Evolutionary conservation across 1,140 invertebrate species (phyloP).

Genomic region (Stenopsyche tienmushanensis): DNA sequence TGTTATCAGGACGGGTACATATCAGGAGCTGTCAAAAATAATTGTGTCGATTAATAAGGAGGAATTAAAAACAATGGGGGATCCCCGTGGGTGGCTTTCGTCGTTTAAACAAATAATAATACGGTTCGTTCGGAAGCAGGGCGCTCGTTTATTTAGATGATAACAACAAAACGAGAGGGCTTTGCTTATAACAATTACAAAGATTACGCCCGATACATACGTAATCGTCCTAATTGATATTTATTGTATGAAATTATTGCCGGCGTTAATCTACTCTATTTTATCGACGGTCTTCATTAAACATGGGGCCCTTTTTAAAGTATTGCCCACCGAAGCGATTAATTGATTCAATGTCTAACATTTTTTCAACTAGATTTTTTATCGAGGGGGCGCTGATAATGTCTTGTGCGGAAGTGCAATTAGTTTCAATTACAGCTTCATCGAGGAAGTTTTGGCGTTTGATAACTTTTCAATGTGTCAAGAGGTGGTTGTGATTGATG

Average conservation of each 20-base stretch:
- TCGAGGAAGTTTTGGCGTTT: no score
- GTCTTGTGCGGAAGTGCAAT: background rate
- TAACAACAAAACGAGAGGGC: background rate
- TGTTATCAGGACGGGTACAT: conserved; percentile 18
- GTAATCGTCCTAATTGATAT: background rate
- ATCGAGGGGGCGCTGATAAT: background rate
- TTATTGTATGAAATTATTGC: background rate
- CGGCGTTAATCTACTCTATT: background rate
- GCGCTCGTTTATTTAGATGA: background rate
- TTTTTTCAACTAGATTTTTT: background rate
- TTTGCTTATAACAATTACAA: background rate
- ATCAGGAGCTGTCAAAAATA: conserved; percentile 39
- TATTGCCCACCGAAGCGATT: background rate
- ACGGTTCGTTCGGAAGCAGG: background rate
- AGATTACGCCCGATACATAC: background rate
- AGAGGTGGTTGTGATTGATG: background rate
- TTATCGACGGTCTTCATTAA: background rate
- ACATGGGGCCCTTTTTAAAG: no score
- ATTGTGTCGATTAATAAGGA: conserved; percentile 38
- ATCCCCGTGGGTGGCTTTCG: conserved; percentile 14
- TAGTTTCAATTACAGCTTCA: no score
- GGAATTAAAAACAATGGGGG: conserved; percentile 42
- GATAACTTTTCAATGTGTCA: background rate
- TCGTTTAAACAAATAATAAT: background rate
- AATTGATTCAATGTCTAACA: no score